Evolutionary conservation across 2,888 invertebrate genomes (phyloP).

Genomic region (Amblyjoppa proteus): DNA sequence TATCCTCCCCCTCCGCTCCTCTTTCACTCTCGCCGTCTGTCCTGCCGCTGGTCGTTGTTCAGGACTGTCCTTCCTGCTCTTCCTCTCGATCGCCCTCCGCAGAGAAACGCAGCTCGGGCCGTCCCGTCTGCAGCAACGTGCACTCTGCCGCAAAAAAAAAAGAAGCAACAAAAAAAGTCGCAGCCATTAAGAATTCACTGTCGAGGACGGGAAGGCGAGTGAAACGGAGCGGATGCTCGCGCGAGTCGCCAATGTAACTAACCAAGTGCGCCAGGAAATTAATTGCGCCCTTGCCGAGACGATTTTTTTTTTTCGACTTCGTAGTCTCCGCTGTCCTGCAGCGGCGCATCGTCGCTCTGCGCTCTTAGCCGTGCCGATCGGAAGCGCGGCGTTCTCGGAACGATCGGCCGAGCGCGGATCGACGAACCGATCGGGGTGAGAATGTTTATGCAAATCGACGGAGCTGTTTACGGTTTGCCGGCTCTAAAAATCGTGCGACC

Average conservation of each 20-base stretch:
- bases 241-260: conserved; percentile 11
- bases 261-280: conserved; percentile 25
- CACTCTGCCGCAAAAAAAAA: conserved; percentile 29
- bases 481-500: conserved; percentile 42
- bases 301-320: not conserved
- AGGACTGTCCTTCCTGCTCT: conserved; percentile 58
- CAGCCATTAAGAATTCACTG: conserved; percentile 22
- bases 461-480: not conserved
- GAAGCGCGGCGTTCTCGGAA: too few species aligned
- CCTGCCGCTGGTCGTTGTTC: conserved; percentile 12
- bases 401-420: too few species aligned
- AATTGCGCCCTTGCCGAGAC: conserved; percentile 31
- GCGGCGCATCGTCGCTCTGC: not conserved
- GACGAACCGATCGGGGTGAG: not conserved
- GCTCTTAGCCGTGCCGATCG: too few species aligned
- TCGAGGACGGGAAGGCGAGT: conserved; percentile 12
- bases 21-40: conserved; percentile 38
- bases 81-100: conserved; percentile 59
- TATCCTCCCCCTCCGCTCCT: conserved; percentile 47
- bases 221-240: conserved; percentile 43
- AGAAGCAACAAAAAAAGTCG: conserved; percentile 5
- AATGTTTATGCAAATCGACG: not conserved
- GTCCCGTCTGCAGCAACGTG: conserved; percentile 11
- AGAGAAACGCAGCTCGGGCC: conserved; percentile 30
- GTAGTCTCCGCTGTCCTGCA: not conserved